Evolutionary conservation across 2,888 invertebrate species (phyloP).

Genomic region (Neocrepidodera transversa): DNA sequence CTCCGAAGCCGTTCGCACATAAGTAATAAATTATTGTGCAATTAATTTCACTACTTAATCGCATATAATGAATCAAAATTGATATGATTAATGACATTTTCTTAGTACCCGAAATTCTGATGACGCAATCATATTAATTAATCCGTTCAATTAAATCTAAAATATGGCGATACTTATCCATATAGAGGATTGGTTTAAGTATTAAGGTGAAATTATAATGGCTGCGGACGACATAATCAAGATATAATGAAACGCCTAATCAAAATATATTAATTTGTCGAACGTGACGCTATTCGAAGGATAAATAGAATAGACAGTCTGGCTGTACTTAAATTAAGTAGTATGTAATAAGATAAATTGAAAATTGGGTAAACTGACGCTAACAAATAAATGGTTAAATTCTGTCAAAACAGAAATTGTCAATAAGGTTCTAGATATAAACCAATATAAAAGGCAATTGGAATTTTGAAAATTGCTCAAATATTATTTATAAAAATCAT

Average conservation of each 20-base stretch:
- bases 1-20: background rate
- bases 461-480: no score
- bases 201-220: slow-evolving; percentile 6
- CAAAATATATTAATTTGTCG: background rate
- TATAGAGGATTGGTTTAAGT: slow-evolving; percentile 4
- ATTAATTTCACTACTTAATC: slow-evolving; percentile 29
- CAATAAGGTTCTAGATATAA: no score
- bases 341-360: no score
- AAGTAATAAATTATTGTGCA: slow-evolving; percentile 26
- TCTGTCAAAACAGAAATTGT: no score
- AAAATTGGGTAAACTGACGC: no score
- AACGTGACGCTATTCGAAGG: no score
- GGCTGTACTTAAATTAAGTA: no score
- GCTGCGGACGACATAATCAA: slow-evolving; percentile 15
- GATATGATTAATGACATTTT: slow-evolving; percentile 26
- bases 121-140: slow-evolving; percentile 22
- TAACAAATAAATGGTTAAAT: no score
- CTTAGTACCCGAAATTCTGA: slow-evolving; percentile 24
- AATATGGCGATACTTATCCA: slow-evolving; percentile 15
- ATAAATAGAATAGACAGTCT: no score
- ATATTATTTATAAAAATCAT: no score
- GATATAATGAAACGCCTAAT: slow-evolving; percentile 8
- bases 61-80: slow-evolving; percentile 30
- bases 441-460: no score
- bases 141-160: slow-evolving; percentile 25